Percentiles rank a stretch among this genome's conserved stretches.
Conservation (phyloP, 2,797 vertebrate genomes). For the Coilia nasus region DNA sequence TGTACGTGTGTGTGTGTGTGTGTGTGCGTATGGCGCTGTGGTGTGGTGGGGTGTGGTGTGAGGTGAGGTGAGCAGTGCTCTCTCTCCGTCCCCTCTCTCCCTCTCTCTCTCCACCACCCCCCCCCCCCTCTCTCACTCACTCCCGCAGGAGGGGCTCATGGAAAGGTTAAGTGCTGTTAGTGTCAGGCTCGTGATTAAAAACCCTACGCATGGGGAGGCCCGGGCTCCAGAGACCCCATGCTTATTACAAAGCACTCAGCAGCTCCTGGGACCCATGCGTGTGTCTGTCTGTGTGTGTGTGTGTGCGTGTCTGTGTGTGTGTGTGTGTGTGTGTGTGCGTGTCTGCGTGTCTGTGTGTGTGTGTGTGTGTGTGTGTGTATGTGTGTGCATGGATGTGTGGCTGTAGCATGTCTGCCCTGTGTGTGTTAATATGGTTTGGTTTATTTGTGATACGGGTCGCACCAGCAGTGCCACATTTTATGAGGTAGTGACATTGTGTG, state of each 20-base stretch:
- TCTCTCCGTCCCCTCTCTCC: background rate
- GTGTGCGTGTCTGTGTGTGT: no score
- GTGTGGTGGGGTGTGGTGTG: background rate
- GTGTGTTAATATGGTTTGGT: background rate
- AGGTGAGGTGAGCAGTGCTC: background rate
- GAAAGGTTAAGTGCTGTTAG: constrained; percentile 37
- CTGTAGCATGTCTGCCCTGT: background rate
- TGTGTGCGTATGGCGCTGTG: background rate
- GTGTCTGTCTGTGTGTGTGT: background rate
- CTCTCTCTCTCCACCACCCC: background rate
- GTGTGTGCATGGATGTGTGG: no score
- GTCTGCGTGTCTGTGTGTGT: no score
- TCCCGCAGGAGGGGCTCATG: constrained; percentile 34
- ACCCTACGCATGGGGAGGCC: background rate
- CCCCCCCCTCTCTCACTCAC: constrained; percentile 45
- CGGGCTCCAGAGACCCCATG: constrained; percentile 4
- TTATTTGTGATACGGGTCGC: constrained; percentile 11
- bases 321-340: no score
- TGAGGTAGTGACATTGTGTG: background rate
- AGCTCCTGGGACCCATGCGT: background rate
- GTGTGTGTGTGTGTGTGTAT: no score
- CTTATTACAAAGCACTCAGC: constrained; percentile 16
- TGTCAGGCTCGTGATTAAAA: constrained; percentile 34
- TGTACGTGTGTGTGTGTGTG: background rate
- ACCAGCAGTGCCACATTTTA: background rate